These are phyloP conservation scores for Dicyrtomina minuta DNA, from an alignment of 2,888 invertebrate genomes.

Conservation along the genomic window DNA sequence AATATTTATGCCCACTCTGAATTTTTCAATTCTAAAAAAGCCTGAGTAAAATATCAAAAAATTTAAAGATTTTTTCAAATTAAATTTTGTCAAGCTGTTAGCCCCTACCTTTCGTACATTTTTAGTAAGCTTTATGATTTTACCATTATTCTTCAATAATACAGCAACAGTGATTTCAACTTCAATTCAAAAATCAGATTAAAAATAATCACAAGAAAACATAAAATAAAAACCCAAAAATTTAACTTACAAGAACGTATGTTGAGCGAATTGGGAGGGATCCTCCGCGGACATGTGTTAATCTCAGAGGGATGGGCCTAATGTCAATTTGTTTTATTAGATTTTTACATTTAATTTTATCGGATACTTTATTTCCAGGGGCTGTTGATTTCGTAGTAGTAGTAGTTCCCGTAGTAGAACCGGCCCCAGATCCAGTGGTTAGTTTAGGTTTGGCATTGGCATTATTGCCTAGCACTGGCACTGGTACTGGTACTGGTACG, in stretches of 20 bases:
- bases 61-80: too few species aligned
- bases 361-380: not conserved
- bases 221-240: too few species aligned
- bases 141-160: too few species aligned
- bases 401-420: not conserved
- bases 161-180: too few species aligned
- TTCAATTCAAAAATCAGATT: too few species aligned
- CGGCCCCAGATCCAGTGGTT: not conserved
- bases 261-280: slow-evolving; percentile 14
- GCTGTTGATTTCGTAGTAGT: not conserved
- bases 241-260: slow-evolving; percentile 17
- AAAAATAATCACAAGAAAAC: too few species aligned
- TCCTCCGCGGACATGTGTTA: slow-evolving; percentile 17
- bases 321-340: slow-evolving; percentile 16
- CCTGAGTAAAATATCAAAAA: too few species aligned
- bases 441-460: not conserved
- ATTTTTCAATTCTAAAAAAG: too few species aligned
- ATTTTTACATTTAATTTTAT: not conserved
- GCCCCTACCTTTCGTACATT: too few species aligned
- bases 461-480: not conserved
- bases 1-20: too few species aligned
- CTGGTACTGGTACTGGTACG: not conserved
- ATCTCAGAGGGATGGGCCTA: slow-evolving; percentile 3
- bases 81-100: too few species aligned
- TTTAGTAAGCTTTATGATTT: too few species aligned